Conservation (phyloP, 1,140 invertebrate species). For the Propsilocerus akamusi region DNA sequence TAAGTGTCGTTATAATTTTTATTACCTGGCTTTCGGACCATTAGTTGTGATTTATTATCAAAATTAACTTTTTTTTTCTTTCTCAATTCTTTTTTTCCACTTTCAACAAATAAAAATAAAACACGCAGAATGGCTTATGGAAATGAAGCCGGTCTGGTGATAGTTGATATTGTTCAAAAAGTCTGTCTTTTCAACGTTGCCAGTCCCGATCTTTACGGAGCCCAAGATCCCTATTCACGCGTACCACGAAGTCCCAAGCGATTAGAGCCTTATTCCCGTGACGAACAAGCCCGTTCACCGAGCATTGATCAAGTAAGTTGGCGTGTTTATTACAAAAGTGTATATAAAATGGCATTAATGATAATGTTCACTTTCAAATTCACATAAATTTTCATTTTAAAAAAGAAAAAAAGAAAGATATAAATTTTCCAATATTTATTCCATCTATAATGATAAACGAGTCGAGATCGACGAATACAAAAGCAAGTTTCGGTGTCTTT, state of each 20-base stretch:
- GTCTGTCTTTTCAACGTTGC: constrained; percentile 69
- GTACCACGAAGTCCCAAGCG: constrained; percentile 67
- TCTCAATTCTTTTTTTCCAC: constrained; percentile 11
- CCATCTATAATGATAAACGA: not conserved
- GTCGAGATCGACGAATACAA: no score
- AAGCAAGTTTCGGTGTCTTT: no score
- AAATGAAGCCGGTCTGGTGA: constrained; percentile 82
- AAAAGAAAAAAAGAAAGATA: not conserved
- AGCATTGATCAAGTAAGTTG: constrained; percentile 74
- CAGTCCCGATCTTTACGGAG: constrained; percentile 73
- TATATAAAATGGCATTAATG: no score
- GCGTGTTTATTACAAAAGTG: no score
- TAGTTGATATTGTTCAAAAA: constrained; percentile 88
- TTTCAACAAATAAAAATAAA: constrained; percentile 7
- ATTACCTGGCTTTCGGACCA: not conserved
- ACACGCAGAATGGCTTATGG: constrained; percentile 80
- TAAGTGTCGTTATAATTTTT: constrained; percentile 35
- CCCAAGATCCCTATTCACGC: constrained; percentile 71
- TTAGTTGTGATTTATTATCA: not conserved
- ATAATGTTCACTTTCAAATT: not conserved
- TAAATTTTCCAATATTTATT: constrained; percentile 4
- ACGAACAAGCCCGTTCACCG: constrained; percentile 62
- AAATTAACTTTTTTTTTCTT: constrained; percentile 11
- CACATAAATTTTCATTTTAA: not conserved
- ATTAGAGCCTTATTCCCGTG: constrained; percentile 30